These are phyloP conservation scores for Furcula furcula DNA, from an alignment of 2,888 invertebrate genomes.

Conservation along the genomic window DNA sequence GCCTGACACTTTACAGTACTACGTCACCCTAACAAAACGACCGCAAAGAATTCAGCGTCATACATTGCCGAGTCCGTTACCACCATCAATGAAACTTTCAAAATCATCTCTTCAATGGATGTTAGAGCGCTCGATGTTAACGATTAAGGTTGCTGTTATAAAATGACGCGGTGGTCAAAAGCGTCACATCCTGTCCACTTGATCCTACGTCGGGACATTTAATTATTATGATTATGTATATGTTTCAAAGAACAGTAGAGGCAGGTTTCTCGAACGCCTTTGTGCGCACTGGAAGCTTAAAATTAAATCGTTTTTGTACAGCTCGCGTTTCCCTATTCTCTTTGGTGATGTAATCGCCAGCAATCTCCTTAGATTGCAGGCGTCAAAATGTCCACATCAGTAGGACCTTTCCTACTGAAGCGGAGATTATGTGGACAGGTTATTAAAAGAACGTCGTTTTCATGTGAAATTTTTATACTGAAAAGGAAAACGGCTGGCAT, in stretches of 20 bases:
- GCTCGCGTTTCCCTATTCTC: constrained; percentile 12
- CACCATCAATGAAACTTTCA: background rate
- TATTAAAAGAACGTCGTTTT: constrained; percentile 3
- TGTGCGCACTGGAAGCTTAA: constrained; percentile 23
- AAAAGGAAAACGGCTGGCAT: too few species aligned
- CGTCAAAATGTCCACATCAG: too few species aligned
- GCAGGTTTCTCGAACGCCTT: constrained; percentile 33
- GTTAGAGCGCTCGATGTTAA: background rate
- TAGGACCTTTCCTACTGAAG: too few species aligned
- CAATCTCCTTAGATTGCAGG: too few species aligned
- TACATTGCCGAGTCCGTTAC: constrained; percentile 3
- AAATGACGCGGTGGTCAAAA: constrained; percentile 41
- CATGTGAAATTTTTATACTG: background rate
- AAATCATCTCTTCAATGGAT: constrained; percentile 8
- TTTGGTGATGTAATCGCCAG: constrained; percentile 12
- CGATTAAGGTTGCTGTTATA: background rate
- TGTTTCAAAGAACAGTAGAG: constrained; percentile 51
- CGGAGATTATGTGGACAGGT: constrained; percentile 6
- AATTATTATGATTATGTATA: constrained; percentile 69
- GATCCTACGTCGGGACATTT: constrained; percentile 58
- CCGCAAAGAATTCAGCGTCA: fast-evolving
- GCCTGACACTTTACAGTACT: constrained; percentile 51
- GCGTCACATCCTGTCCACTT: constrained; percentile 44
- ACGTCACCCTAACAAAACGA: constrained; percentile 5
- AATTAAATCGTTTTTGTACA: constrained; percentile 19